Evolutionary conservation across 2,888 invertebrate genomes (phyloP).

Genomic region (Steinernema hermaphroditum): DNA sequence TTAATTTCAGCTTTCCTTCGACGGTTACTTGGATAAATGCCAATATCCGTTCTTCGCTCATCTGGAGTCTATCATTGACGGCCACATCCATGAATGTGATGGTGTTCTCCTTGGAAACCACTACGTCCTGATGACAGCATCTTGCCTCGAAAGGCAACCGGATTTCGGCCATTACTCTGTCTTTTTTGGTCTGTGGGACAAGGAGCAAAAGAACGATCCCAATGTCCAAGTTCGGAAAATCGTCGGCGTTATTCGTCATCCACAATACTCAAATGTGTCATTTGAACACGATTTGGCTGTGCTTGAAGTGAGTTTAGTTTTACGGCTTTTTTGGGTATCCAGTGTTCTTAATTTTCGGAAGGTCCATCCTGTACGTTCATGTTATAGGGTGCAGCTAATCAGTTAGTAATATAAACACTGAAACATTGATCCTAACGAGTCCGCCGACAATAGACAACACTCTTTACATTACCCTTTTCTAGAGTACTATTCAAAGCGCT

Average conservation of each 20-base stretch:
- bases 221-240: neutral
- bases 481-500: too few relatives aligned
- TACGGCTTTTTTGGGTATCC: too few relatives aligned
- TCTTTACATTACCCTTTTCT: too few relatives aligned
- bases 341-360: too few relatives aligned
- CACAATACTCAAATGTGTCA: too few relatives aligned
- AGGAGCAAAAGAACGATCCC: neutral
- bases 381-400: too few relatives aligned
- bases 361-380: too few relatives aligned
- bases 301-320: too few relatives aligned
- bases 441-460: too few relatives aligned
- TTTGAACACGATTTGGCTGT: too few relatives aligned
- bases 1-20: neutral
- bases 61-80: neutral
- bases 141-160: neutral
- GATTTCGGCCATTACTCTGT: neutral
- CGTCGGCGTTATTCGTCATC: neutral
- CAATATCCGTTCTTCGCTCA: neutral
- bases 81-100: neutral
- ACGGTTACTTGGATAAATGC: neutral
- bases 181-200: neutral
- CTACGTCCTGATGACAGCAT: neutral
- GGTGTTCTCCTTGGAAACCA: neutral
- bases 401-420: too few relatives aligned
- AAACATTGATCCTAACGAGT: too few relatives aligned